Conservation (phyloP, 2,113 vertebrate genomes). For the Xenopus laevis region DNA sequence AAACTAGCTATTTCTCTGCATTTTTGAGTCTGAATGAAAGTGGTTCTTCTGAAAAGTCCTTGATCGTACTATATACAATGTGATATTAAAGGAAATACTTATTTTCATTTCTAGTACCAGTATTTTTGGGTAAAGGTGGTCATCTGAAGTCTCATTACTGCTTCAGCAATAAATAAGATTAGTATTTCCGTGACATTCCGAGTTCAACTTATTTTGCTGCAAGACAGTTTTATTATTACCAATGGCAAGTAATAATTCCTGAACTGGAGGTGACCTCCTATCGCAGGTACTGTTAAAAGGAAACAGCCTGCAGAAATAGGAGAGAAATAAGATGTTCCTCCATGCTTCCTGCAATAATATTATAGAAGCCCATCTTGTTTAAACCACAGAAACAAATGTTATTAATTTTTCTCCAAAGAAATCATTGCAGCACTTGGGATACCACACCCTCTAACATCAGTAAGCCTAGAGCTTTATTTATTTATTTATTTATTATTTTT, state of each 20-base stretch:
- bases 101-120: background rate
- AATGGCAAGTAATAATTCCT: conserved; percentile 40
- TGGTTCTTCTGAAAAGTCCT: background rate
- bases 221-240: conserved; percentile 30
- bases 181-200: conserved; percentile 24
- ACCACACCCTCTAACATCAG: too few species aligned
- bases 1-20: too few species aligned
- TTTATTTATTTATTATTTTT: too few species aligned
- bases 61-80: background rate
- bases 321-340: background rate
- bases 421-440: too few species aligned
- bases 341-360: background rate
- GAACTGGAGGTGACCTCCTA: conserved; percentile 38
- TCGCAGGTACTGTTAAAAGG: conserved; percentile 2
- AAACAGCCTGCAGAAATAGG: background rate
- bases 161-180: conserved; percentile 27
- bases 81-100: background rate
- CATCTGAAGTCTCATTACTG: conserved; percentile 22
- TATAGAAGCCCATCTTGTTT: background rate
- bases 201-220: conserved; percentile 32
- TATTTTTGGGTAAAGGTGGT: background rate
- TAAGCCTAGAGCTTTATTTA: too few species aligned
- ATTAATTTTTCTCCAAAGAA: too few species aligned
- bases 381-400: too few species aligned
- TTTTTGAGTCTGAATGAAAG: background rate